phyloP scores from a whole-genome alignment of 2,797 vertebrate genomes.

The Anableps anableps region DNA sequence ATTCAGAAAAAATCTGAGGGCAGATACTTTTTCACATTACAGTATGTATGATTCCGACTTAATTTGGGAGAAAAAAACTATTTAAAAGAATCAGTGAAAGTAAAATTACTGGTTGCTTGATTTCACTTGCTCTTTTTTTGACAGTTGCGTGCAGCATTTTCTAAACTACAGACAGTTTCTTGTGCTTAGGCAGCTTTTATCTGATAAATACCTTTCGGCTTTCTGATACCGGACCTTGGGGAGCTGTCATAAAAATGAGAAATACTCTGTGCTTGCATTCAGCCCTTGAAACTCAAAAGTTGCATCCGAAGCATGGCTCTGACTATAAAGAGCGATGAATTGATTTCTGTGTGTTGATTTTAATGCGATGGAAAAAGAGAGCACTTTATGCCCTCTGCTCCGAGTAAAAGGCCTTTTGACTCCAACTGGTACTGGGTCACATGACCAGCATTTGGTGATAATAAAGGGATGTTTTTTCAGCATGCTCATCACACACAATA shows the following conservation, averaged over 20 bases:
- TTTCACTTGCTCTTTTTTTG: background rate
- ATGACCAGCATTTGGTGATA: constrained; percentile 37
- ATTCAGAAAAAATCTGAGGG: background rate
- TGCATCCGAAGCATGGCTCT: constrained; percentile 29
- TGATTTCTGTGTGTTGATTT: constrained; percentile 38
- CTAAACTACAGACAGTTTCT: background rate
- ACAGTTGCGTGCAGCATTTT: background rate
- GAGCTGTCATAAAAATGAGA: constrained; percentile 34
- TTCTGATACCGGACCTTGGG: constrained; percentile 16
- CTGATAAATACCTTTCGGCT: constrained; percentile 27
- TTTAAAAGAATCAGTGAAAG: background rate
- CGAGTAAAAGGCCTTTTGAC: constrained; percentile 58
- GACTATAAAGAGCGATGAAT: constrained; percentile 33
- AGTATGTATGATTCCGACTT: background rate
- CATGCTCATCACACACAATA: constrained; percentile 31
- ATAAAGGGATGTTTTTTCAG: constrained; percentile 27
- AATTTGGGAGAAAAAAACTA: background rate
- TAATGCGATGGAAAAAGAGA: constrained; percentile 42
- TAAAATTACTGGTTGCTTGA: background rate
- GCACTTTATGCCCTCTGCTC: constrained; percentile 52
- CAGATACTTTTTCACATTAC: too few relatives aligned
- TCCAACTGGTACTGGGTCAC: constrained; percentile 66
- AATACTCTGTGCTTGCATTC: constrained; percentile 14
- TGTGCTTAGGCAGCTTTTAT: constrained; percentile 20
- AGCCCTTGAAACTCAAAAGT: constrained; percentile 38